Conservation (phyloP, 2,797 vertebrate genomes). For the Emydoidea blandingii region DNA sequence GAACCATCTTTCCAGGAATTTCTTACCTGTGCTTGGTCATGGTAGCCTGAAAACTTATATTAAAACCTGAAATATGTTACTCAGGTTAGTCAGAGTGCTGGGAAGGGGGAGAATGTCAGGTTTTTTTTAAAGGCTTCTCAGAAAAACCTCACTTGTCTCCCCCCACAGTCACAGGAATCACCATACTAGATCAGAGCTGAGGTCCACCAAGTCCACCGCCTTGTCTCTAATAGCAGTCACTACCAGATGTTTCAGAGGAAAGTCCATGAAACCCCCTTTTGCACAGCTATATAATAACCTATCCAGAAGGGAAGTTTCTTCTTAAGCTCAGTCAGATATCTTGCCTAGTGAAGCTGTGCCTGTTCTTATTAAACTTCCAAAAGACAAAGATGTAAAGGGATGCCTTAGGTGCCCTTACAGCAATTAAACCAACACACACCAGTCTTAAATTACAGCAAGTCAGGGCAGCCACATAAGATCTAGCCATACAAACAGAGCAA, state of each 20-base stretch:
- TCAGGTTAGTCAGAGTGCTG: background rate
- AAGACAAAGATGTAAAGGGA: background rate
- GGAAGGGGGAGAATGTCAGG: background rate
- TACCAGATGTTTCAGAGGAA: background rate
- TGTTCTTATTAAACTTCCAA: background rate
- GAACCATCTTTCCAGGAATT: background rate
- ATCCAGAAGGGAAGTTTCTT: rapidly evolving
- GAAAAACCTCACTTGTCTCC: background rate
- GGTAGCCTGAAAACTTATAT: background rate
- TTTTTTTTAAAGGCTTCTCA: background rate
- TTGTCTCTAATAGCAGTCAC: background rate
- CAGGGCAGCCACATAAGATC: background rate
- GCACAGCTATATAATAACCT: rapidly evolving
- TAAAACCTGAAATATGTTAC: background rate
- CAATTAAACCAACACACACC: background rate
- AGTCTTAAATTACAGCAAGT: background rate
- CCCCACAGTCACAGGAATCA: background rate
- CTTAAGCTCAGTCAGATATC: background rate
- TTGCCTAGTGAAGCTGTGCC: rapidly evolving
- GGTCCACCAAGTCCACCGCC: rapidly evolving
- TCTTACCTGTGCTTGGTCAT: too few species aligned
- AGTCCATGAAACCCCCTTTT: background rate
- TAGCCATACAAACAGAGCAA: background rate
- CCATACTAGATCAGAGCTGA: background rate
- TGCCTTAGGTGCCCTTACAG: background rate